Conservation (phyloP, 2,888 invertebrate species). For the Schizaphis graminum region DNA sequence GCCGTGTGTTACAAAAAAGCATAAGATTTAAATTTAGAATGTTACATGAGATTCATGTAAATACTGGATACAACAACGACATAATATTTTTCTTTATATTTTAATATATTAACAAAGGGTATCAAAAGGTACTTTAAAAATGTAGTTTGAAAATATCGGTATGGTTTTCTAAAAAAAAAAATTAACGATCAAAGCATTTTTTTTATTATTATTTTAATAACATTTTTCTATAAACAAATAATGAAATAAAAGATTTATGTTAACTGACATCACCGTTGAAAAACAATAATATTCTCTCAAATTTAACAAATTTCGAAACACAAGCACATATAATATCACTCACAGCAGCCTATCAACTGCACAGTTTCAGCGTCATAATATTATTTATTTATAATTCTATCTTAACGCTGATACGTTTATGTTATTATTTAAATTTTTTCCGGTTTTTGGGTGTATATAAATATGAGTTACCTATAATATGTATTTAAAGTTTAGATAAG, state of each 20-base stretch:
- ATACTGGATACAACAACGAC: not conserved
- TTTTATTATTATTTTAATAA: not conserved
- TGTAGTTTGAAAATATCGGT: not conserved
- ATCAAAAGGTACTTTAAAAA: not conserved
- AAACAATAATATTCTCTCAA: not conserved
- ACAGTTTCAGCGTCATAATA: not conserved
- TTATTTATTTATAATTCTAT: not conserved
- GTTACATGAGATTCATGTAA: not conserved
- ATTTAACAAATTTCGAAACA: not conserved
- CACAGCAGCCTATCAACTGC: not conserved
- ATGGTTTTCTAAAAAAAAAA: not conserved
- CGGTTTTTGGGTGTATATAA: not conserved
- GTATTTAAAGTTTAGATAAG: too few relatives aligned
- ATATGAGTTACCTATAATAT: too few relatives aligned
- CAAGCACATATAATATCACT: not conserved
- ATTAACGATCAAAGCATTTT: not conserved
- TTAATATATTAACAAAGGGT: not conserved
- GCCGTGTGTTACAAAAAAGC: not conserved
- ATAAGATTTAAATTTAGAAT: not conserved
- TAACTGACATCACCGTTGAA: not conserved
- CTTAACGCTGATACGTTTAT: not conserved
- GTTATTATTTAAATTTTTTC: not conserved
- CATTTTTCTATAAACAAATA: not conserved
- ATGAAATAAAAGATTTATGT: not conserved
- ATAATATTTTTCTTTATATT: not conserved